Conservation (phyloP, 2,888 invertebrate genomes). For the Malthinus flaveolus region DNA sequence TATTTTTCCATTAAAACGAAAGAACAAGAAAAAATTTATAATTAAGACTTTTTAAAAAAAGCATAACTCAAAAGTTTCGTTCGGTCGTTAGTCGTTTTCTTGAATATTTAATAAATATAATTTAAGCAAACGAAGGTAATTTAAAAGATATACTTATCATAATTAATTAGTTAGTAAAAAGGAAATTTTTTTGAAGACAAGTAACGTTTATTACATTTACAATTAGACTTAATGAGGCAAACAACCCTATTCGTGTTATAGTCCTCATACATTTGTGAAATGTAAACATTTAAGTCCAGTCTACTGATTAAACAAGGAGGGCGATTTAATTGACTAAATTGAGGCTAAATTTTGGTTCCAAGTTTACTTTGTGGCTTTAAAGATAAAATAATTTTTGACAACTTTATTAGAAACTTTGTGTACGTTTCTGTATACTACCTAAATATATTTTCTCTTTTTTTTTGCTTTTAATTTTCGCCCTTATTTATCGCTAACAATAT, state of each 20-base stretch:
- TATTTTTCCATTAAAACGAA: no score
- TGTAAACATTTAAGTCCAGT: conserved; percentile 10
- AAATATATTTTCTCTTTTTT: conserved; percentile 15
- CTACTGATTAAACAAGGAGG: conserved; percentile 17
- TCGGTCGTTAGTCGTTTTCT: no score
- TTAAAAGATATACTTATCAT: not conserved
- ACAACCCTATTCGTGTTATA: conserved; percentile 6
- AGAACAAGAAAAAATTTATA: no score
- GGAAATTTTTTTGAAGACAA: conserved; percentile 1
- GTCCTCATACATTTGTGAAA: conserved; percentile 10
- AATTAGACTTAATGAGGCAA: conserved; percentile 8
- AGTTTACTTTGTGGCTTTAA: conserved; percentile 14
- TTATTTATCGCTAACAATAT: conserved; percentile 15
- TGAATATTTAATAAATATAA: not conserved
- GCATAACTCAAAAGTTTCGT: no score
- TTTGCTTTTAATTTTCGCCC: conserved; percentile 6
- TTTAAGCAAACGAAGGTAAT: conserved; percentile 3
- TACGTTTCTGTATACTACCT: not conserved
- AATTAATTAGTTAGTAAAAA: not conserved
- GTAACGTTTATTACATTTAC: conserved; percentile 5
- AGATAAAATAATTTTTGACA: conserved; percentile 14
- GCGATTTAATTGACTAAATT: conserved; percentile 20
- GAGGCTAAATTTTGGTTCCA: conserved; percentile 13
- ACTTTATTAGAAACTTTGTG: not conserved
- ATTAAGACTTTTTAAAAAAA: no score